Evolutionary conservation across 2,113 vertebrate genomes (phyloP).

Genomic region (Cinclus mexicanus): DNA sequence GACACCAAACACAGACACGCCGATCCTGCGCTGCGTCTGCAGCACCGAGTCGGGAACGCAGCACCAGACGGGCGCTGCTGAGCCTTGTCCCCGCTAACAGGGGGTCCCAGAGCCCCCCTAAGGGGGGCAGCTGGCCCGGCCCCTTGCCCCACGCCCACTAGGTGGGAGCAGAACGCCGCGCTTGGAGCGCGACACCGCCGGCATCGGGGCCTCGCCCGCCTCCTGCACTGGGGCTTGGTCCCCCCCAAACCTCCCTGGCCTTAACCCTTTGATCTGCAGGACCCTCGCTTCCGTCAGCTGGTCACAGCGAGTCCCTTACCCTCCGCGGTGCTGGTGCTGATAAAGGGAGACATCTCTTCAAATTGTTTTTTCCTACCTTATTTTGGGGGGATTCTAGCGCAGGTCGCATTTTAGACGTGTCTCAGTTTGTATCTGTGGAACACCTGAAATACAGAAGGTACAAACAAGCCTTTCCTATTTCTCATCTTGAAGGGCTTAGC

Average conservation of each 20-base stretch:
- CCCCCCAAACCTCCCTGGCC: not conserved
- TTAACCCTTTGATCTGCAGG: not conserved
- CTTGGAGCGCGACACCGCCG: not conserved
- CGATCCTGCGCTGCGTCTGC: not conserved
- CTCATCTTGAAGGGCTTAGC: not conserved
- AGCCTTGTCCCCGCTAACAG: fast-evolving
- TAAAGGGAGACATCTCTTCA: not conserved
- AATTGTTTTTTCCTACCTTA: not conserved
- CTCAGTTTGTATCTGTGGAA: not conserved
- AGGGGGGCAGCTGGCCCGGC: not conserved
- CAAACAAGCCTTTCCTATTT: not conserved
- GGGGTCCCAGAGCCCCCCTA: not conserved
- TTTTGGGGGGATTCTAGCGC: not conserved
- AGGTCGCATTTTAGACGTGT: not conserved
- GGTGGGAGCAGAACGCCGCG: conserved; percentile 44
- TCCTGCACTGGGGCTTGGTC: fast-evolving
- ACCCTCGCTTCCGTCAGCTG: not conserved
- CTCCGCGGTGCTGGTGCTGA: no score
- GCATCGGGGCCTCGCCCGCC: not conserved
- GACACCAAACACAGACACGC: not conserved
- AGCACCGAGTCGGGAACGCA: fast-evolving
- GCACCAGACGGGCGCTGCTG: not conserved
- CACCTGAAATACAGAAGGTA: not conserved
- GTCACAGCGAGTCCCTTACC: not conserved
- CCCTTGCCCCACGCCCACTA: not conserved